Conservation (phyloP, 2,113 vertebrate genomes). For the Phrynocephalus versicolor region DNA sequence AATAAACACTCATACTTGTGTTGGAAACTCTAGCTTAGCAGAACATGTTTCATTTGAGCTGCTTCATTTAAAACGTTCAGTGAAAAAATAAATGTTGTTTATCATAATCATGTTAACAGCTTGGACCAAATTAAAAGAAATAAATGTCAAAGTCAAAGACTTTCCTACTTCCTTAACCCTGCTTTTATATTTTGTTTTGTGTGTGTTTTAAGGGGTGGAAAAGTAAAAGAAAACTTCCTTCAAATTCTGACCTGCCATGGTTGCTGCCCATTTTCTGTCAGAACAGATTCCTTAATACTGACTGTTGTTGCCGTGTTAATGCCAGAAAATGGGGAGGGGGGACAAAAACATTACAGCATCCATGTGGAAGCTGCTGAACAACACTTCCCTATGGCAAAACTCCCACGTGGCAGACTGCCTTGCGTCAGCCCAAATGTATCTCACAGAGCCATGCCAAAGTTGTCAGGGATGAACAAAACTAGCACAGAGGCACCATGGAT, state of each 20-base stretch:
- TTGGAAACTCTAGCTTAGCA: slow-evolving; percentile 72
- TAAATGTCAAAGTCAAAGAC: slow-evolving; percentile 61
- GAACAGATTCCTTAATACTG: neutral
- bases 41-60: slow-evolving; percentile 69
- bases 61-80: slow-evolving; percentile 63
- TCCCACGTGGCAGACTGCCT: neutral
- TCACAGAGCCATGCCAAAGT: neutral
- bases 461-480: neutral
- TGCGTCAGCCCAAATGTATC: neutral
- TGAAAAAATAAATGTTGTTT: slow-evolving; percentile 55
- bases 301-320: neutral
- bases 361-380: neutral
- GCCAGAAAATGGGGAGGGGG: neutral
- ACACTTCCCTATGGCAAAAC: neutral
- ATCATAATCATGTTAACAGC: slow-evolving; percentile 66
- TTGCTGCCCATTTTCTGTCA: neutral
- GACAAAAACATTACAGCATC: neutral
- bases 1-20: slow-evolving; percentile 60
- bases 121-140: slow-evolving; percentile 66
- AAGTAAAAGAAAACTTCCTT: slow-evolving; percentile 24
- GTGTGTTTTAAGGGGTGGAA: neutral
- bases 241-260: neutral
- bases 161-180: slow-evolving; percentile 58
- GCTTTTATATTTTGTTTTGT: slow-evolving; percentile 10
- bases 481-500: neutral